A percentile compares a stretch with the other conserved stretches of the same genome.
These are phyloP conservation scores for Phymanthus crucifer DNA, from an alignment of 92 coral and sea anemone species.

Conservation along the genomic window DNA sequence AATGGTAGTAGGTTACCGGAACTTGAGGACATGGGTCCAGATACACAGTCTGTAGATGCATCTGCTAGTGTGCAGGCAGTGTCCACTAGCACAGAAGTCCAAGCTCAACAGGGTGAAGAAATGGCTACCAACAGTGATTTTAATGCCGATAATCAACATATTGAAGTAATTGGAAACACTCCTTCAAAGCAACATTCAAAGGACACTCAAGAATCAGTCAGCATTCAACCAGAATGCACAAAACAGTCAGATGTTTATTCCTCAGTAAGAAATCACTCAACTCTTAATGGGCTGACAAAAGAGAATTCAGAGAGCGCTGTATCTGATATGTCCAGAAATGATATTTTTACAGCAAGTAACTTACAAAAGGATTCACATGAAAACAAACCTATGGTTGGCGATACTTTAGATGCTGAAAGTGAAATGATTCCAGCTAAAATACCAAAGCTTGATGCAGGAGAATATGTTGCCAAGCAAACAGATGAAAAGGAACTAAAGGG, in stretches of 20 bases:
- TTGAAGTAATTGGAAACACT: not conserved
- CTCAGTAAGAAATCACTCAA: not conserved
- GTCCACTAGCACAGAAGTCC: no score
- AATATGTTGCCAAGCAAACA: not conserved
- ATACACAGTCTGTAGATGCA: not conserved
- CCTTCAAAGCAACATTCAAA: not conserved
- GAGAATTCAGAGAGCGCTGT: not conserved
- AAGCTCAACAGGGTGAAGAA: not conserved
- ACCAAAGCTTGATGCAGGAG: not conserved
- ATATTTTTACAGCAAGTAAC: not conserved
- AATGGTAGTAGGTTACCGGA: not conserved
- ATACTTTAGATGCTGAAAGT: not conserved
- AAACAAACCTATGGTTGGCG: not conserved
- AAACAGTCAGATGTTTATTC: not conserved
- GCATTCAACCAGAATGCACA: not conserved
- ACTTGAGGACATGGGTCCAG: not conserved
- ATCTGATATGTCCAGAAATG: not conserved
- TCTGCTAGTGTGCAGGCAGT: no score
- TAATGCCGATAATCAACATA: not conserved
- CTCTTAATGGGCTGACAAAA: not conserved
- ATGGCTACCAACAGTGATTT: not conserved
- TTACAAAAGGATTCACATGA: not conserved
- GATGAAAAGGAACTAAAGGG: not conserved
- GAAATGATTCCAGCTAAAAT: not conserved
- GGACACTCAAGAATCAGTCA: not conserved